Evolutionary conservation across 2,888 invertebrate species (phyloP).

Genomic region (Dynastes tityus): DNA sequence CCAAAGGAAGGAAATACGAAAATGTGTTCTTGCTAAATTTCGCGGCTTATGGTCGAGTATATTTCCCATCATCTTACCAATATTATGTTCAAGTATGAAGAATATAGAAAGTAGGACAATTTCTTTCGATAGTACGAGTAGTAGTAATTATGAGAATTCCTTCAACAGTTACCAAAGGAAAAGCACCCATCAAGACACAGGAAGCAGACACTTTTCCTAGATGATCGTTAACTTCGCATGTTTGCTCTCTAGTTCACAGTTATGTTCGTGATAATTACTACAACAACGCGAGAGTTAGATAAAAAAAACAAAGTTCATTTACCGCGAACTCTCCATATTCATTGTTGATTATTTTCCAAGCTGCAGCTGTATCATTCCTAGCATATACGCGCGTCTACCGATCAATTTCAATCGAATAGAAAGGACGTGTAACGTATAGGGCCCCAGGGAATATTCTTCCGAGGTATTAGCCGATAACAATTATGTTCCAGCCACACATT

Average conservation of each 20-base stretch:
- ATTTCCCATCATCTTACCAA: too few species aligned
- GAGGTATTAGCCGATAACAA: slow-evolving; percentile 33
- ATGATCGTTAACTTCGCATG: slow-evolving; percentile 19
- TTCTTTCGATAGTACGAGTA: too few species aligned
- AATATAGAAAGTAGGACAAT: too few species aligned
- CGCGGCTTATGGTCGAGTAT: too few species aligned
- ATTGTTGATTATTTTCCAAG: slow-evolving; percentile 11
- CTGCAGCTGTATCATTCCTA: background rate
- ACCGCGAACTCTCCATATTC: background rate
- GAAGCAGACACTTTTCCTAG: background rate
- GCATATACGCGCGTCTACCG: background rate
- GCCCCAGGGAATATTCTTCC: slow-evolving; percentile 27
- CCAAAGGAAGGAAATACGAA: too few species aligned
- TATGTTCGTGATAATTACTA: slow-evolving; percentile 24
- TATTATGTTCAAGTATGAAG: too few species aligned
- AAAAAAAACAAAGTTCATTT: slow-evolving; percentile 8
- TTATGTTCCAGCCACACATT: slow-evolving; percentile 27
- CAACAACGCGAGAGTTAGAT: background rate
- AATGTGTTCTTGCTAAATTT: too few species aligned
- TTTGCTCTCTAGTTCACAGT: slow-evolving; percentile 16
- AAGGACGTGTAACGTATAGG: slow-evolving; percentile 22
- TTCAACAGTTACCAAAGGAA: background rate
- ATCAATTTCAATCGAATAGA: slow-evolving; percentile 45
- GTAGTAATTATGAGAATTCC: slow-evolving; percentile 8
- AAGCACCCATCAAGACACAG: background rate